Percentiles rank a stretch among this genome's conserved stretches.
These are phyloP conservation scores for Apus apus DNA, from an alignment of 2,113 vertebrate species.

Conservation along the genomic window DNA sequence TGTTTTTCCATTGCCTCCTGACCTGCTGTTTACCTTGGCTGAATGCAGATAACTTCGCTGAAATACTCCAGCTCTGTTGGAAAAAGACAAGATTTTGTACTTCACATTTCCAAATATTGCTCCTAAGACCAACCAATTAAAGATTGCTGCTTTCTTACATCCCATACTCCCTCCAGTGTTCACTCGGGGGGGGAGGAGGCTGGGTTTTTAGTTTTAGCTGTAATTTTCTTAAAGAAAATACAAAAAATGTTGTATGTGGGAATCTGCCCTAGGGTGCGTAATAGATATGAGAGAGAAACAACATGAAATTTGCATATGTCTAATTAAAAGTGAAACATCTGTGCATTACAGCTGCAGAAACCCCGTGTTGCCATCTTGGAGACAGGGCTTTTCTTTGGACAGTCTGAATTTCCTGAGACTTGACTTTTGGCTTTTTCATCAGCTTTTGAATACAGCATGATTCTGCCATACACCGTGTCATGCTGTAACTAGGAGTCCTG, in stretches of 20 bases:
- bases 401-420: not conserved
- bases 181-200: not conserved
- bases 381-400: not conserved
- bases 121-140: not conserved
- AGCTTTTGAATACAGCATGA: not conserved
- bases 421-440: not conserved
- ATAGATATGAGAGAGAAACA: not conserved
- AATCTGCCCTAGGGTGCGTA: not conserved
- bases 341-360: not conserved
- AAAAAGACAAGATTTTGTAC: not conserved
- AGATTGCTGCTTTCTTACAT: not conserved
- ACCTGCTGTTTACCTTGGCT: slow-evolving; percentile 31
- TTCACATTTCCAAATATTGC: slow-evolving; percentile 13
- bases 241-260: not conserved
- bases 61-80: slow-evolving; percentile 16
- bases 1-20: not conserved
- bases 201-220: not conserved
- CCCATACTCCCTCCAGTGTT: not conserved
- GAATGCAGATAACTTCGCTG: not conserved
- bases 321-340: not conserved
- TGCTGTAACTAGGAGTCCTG: not conserved
- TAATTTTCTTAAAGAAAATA: not conserved
- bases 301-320: not conserved
- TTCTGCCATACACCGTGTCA: not conserved
- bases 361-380: not conserved